Conservation (phyloP, 2,888 invertebrate genomes). For the Gryllus longicercus region DNA sequence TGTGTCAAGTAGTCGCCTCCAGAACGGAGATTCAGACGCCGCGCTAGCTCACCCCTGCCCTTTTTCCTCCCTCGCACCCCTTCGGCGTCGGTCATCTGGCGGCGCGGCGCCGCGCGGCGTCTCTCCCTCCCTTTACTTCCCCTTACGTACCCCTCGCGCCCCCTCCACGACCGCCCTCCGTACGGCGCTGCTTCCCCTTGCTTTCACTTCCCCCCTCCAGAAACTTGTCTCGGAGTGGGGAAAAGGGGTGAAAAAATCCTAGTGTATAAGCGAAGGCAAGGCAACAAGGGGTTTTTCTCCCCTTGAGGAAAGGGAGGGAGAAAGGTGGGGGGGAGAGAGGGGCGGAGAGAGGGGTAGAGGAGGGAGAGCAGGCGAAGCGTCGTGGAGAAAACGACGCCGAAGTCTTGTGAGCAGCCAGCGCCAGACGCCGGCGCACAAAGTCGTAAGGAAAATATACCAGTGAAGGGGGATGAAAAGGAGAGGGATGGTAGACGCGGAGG, state of each 20-base stretch:
- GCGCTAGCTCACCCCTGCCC: conserved; percentile 1
- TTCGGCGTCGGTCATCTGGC: neutral
- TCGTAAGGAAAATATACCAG: conserved; percentile 32
- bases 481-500: conserved; percentile 21
- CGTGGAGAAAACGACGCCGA: conserved; percentile 35
- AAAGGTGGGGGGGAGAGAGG: conserved; percentile 27
- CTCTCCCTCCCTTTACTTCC: conserved; percentile 38
- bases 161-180: conserved; percentile 27
- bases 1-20: conserved; percentile 3
- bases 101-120: neutral
- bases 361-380: conserved; percentile 29
- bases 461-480: conserved; percentile 19
- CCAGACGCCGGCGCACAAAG: conserved; percentile 24
- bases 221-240: conserved; percentile 28
- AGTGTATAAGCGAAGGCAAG: conserved; percentile 33
- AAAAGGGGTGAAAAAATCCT: conserved; percentile 28
- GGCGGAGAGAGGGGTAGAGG: conserved; percentile 24
- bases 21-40: neutral
- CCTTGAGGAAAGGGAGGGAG: conserved; percentile 33
- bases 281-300: conserved; percentile 34
- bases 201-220: conserved; percentile 20
- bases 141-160: conserved; percentile 24
- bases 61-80: neutral
- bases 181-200: conserved; percentile 20
- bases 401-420: conserved; percentile 30